These are phyloP conservation scores for Heliconius eleuchia DNA, from an alignment of 1,140 invertebrate species.

Conservation along the genomic window DNA sequence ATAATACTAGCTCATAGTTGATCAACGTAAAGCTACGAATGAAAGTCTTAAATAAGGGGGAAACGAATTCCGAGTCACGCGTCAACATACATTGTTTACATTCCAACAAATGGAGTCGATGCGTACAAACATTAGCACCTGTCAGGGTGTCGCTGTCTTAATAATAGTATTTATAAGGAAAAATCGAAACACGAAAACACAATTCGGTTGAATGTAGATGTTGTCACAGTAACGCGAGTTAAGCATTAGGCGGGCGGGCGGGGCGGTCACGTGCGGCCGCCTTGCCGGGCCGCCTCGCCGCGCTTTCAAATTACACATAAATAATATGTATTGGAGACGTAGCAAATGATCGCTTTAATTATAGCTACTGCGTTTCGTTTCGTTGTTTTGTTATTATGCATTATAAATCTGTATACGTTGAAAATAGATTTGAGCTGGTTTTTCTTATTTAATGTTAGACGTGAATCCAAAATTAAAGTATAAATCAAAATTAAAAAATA, in stretches of 20 bases:
- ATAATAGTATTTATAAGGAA: conserved; percentile 81
- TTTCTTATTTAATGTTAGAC: no score
- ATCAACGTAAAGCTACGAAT: not conserved
- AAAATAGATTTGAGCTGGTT: not conserved
- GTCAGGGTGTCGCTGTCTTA: conserved; percentile 75
- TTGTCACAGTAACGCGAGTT: conserved; percentile 76
- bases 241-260: conserved; percentile 70
- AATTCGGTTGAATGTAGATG: conserved; percentile 78
- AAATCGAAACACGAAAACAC: conserved; percentile 80
- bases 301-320: conserved; percentile 57
- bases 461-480: no score
- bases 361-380: not conserved
- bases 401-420: not conserved
- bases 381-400: not conserved
- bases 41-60: conserved; percentile 10
- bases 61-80: conserved; percentile 7
- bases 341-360: conserved; percentile 28
- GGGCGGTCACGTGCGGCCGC: conserved; percentile 52
- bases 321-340: conserved; percentile 53
- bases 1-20: not conserved
- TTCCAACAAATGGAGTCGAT: conserved; percentile 70
- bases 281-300: conserved; percentile 24
- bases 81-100: conserved; percentile 49
- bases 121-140: conserved; percentile 76
- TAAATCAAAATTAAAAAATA: no score